Evolutionary conservation across 1,140 invertebrate genomes (phyloP).

Genomic region (Lepidostoma basale): DNA sequence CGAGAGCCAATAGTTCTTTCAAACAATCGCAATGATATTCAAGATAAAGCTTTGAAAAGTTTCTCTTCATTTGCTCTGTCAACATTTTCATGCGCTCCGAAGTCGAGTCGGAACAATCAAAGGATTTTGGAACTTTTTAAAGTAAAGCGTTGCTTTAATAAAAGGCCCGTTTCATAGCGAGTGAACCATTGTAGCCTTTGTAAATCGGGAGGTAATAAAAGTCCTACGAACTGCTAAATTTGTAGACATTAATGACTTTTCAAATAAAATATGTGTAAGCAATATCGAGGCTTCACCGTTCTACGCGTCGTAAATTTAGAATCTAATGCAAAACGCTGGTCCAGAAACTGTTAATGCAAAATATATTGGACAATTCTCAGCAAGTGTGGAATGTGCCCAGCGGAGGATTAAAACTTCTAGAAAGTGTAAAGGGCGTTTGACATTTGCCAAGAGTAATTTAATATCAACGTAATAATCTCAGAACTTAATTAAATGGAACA

Average conservation of each 20-base stretch:
- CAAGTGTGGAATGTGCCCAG: too few species aligned
- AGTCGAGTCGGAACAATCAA: slow-evolving; percentile 29
- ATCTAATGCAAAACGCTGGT: slow-evolving; percentile 13
- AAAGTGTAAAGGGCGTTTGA: too few species aligned
- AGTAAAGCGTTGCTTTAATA: slow-evolving; percentile 24
- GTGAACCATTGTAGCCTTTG: slow-evolving; percentile 13
- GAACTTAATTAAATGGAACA: too few species aligned
- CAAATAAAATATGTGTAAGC: slow-evolving; percentile 37
- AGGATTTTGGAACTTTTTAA: slow-evolving; percentile 31
- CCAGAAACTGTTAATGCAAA: background rate
- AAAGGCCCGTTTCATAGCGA: slow-evolving; percentile 23
- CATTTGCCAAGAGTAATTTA: too few species aligned
- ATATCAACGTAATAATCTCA: too few species aligned
- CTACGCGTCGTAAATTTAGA: slow-evolving; percentile 26
- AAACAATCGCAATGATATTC: slow-evolving; percentile 24
- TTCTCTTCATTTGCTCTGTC: slow-evolving; percentile 30
- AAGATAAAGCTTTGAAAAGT: slow-evolving; percentile 22
- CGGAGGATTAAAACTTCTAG: too few species aligned
- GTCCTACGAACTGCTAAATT: slow-evolving; percentile 37
- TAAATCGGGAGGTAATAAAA: slow-evolving; percentile 29
- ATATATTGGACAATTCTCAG: background rate
- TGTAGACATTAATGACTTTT: slow-evolving; percentile 41
- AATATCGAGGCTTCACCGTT: slow-evolving; percentile 26
- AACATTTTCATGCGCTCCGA: slow-evolving; percentile 25
- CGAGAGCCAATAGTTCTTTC: too few species aligned